Base-by-base conservation (phyloP, 1,140 invertebrate species). In the Tribolium madens region DNA sequence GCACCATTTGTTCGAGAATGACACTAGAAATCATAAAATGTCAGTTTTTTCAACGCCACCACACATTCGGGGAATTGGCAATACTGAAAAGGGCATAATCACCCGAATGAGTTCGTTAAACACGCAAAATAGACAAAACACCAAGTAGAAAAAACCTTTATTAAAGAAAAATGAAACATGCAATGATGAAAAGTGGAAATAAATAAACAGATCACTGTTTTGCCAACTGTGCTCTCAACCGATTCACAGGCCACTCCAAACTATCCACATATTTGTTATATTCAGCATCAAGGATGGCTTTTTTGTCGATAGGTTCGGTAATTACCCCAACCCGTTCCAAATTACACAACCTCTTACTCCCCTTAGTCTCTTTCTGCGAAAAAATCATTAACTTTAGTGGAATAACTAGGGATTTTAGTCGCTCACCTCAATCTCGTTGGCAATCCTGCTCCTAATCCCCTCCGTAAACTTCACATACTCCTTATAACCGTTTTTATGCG, bases 341-440 rank as follows among this genome's bases (percentile, higher is more conserved):
- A 36, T 78, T 80, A 64, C 80, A 77, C 31, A 78, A 70, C 21
- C 75, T 52, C 60, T 82, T 82, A 52, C 80, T 75, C 1, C 75
- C 76, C 14, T 57, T 36, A 2, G 57, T 76, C 74, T 81, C 76
- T 64, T 68, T 79, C 76, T 81, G 33, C 36, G 21, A 26, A 26
- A 42, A 42, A 42, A 74, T 76, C 73, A 15, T n/a, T 4, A 18
- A 50, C 7, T 9, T n/a, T n/a, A n/a, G 13, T 57, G 3, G 21
- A 57, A 21, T 21, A 17, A 57, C 9, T 15, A 1, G 7, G n/a
- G 77, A 53, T 60, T 71, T 79, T 74, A 75, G 46, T 5, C 2
- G 7, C 33, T 80, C 71, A 81, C 80, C 57, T 77, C 68, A 46
- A 76, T 73, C 31, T 81, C 53, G 21, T 33, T 42, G 9, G 42